Conservation (phyloP, 2,797 vertebrate species). For the Sus cebifrons region DNA sequence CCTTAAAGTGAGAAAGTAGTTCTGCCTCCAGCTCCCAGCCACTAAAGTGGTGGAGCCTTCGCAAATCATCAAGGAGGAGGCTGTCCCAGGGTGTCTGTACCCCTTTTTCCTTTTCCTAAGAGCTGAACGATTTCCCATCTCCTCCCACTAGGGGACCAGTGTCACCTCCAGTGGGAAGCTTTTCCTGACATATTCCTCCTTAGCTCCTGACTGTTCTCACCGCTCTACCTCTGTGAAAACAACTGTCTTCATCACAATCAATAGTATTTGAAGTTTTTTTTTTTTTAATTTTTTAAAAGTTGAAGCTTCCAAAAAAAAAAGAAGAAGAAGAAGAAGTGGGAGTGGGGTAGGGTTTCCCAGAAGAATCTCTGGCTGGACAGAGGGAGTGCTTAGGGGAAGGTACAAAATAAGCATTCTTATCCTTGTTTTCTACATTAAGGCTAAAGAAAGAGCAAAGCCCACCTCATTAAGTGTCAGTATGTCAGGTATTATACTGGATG, state of each 20-base stretch:
- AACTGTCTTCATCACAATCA: neutral
- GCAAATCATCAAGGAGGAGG: neutral
- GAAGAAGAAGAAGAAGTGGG: rapidly evolving
- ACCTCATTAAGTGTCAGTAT: neutral
- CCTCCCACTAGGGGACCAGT: neutral
- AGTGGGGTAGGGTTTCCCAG: neutral
- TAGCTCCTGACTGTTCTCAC: neutral
- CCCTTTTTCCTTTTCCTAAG: neutral
- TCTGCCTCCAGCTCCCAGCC: neutral
- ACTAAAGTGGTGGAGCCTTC: neutral
- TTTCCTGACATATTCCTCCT: neutral
- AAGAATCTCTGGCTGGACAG: neutral
- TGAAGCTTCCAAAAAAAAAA: neutral
- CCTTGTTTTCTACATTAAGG: neutral
- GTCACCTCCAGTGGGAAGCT: neutral
- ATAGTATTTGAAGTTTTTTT: neutral
- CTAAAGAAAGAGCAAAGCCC: neutral
- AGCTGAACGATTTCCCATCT: neutral
- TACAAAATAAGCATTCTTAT: neutral
- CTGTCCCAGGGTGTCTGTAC: rapidly evolving
- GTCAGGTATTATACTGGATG: neutral
- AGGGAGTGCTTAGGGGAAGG: neutral
- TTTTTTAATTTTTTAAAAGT: no score
- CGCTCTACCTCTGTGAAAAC: neutral
- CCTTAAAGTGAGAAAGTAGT: neutral